phyloP scores from a whole-genome alignment of 2,888 invertebrate species.

The Sussaba pulchella region DNA sequence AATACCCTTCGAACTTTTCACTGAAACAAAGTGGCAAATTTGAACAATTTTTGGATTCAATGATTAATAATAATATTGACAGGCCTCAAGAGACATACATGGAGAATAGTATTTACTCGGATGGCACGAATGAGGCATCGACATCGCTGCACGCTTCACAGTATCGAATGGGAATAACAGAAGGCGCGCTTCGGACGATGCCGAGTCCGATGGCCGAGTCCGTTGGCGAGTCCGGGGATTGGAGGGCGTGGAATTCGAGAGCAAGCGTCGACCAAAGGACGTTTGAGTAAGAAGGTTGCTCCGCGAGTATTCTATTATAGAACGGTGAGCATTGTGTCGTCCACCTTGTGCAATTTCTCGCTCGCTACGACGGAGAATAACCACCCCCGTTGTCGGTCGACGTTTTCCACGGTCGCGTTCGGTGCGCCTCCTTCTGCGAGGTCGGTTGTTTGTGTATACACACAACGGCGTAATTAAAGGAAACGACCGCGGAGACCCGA shows the following conservation, averaged over 20 bases:
- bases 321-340: constrained; percentile 37
- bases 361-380: background rate
- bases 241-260: background rate
- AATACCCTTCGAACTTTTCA: too few relatives aligned
- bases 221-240: too few relatives aligned
- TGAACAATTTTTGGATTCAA: too few relatives aligned
- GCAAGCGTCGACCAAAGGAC: constrained; percentile 1
- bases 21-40: too few relatives aligned
- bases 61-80: too few relatives aligned
- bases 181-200: too few relatives aligned
- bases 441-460: constrained; percentile 32
- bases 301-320: constrained; percentile 36
- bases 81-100: too few relatives aligned
- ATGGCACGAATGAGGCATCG: too few relatives aligned
- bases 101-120: too few relatives aligned
- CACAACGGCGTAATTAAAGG: constrained; percentile 67
- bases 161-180: too few relatives aligned
- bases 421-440: background rate
- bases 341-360: constrained; percentile 42
- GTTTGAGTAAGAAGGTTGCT: background rate
- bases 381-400: constrained; percentile 9
- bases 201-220: too few relatives aligned
- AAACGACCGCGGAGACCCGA: constrained; percentile 59
- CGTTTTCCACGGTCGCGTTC: constrained; percentile 29
- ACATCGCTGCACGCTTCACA: too few relatives aligned